phyloP scores from a whole-genome alignment of 2,113 vertebrate genomes.

The Eonycteris spelaea region DNA sequence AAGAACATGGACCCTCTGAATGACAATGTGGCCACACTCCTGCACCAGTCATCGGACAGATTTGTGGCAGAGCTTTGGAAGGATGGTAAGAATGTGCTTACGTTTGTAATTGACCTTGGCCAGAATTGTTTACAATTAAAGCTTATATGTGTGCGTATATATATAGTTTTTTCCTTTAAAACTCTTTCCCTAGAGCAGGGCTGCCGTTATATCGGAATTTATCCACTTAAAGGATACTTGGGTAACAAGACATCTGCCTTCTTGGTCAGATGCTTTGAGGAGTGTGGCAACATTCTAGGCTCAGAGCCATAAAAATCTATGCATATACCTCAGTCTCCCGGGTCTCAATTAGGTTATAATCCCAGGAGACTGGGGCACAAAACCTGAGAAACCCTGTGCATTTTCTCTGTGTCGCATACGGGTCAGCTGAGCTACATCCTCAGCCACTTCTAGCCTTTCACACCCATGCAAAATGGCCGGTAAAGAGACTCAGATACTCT shows the following conservation, averaged over 20 bases:
- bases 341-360: background rate
- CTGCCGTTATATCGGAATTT: conserved; percentile 53
- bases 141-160: background rate
- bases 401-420: background rate
- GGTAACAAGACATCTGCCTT: background rate
- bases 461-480: background rate
- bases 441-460: background rate
- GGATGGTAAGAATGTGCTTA: conserved; percentile 87
- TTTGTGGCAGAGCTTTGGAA: conserved; percentile 99
- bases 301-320: background rate
- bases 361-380: background rate
- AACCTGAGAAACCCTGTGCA: background rate
- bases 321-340: background rate
- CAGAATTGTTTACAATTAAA: background rate
- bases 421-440: background rate
- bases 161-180: background rate
- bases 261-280: background rate
- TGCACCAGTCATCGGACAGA: conserved; percentile 97
- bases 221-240: background rate
- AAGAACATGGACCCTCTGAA: conserved; percentile 99
- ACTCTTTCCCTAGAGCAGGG: conserved; percentile 72
- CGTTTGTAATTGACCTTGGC: background rate
- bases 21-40: conserved; percentile 96
- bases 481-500: background rate
- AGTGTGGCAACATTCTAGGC: background rate